Conservation (phyloP, 2,113 vertebrate species). For the Ariopsis seemanni region DNA sequence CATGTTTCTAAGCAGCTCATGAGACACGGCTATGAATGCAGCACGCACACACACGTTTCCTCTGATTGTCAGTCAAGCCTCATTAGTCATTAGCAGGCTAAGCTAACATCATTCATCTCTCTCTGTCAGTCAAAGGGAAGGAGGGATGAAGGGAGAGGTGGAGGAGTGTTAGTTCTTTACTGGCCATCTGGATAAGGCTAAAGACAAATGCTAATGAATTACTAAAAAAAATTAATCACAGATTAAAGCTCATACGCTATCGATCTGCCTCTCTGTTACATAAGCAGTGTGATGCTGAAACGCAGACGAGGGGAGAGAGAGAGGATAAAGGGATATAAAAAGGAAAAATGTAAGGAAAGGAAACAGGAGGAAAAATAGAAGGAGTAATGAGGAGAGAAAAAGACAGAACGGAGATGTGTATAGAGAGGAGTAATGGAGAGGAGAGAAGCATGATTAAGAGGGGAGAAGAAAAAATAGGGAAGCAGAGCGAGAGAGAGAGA, state of each 20-base stretch:
- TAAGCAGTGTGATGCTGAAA: conserved; percentile 2
- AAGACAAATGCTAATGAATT: conserved; percentile 1
- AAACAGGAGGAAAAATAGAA: neutral
- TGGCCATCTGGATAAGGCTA: neutral
- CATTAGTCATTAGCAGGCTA: conserved; percentile 26
- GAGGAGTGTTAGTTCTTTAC: neutral
- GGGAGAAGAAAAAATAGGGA: neutral
- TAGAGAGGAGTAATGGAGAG: neutral
- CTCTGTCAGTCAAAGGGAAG: neutral
- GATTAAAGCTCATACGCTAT: conserved; percentile 2
- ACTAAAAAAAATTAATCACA: conserved; percentile 6
- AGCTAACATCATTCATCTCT: neutral
- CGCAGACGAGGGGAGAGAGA: neutral
- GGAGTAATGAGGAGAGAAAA: neutral
- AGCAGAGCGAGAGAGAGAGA: neutral
- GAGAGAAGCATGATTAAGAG: neutral
- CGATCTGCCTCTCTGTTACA: neutral
- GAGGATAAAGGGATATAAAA: neutral
- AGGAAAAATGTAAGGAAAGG: neutral
- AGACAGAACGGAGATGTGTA: neutral
- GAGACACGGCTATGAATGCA: conserved; percentile 2
- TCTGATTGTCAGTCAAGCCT: conserved; percentile 19
- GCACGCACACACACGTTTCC: neutral
- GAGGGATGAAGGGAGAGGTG: neutral
- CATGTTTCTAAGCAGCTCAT: conserved; percentile 2